Conservation (phyloP, 2,113 vertebrate species). For the Struthio camelus region DNA sequence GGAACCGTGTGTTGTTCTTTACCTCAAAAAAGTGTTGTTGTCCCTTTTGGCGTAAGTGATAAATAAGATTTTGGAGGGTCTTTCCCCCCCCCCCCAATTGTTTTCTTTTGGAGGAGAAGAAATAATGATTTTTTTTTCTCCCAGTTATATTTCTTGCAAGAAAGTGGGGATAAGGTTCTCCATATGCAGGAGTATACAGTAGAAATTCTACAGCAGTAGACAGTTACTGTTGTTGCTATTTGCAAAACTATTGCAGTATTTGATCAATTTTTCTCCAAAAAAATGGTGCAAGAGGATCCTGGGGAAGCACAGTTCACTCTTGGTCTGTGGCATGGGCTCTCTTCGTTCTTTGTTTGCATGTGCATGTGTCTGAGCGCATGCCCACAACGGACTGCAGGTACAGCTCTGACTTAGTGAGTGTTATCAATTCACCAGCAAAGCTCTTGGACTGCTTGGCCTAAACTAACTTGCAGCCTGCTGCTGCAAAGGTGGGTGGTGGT, state of each 20-base stretch:
- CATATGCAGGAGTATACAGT: not conserved
- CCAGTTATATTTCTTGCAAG: not conserved
- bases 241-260: not conserved
- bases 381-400: not conserved
- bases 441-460: not conserved
- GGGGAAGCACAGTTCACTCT: not conserved
- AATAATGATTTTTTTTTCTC: not conserved
- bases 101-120: not conserved
- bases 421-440: not conserved
- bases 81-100: not conserved
- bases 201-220: not conserved
- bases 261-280: not conserved
- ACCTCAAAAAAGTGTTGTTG: not conserved
- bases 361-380: rapidly evolving
- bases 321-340: rapidly evolving
- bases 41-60: not conserved
- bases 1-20: not conserved
- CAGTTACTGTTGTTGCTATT: not conserved
- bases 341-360: not conserved
- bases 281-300: not conserved
- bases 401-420: not conserved
- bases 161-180: not conserved
- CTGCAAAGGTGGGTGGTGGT: not conserved
- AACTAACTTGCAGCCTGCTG: not conserved
- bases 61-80: not conserved